Percentiles rank a stretch among this genome's conserved stretches.
Conservation (phyloP, 2,797 vertebrate genomes). For the Eleutherodactylus coqui region DNA sequence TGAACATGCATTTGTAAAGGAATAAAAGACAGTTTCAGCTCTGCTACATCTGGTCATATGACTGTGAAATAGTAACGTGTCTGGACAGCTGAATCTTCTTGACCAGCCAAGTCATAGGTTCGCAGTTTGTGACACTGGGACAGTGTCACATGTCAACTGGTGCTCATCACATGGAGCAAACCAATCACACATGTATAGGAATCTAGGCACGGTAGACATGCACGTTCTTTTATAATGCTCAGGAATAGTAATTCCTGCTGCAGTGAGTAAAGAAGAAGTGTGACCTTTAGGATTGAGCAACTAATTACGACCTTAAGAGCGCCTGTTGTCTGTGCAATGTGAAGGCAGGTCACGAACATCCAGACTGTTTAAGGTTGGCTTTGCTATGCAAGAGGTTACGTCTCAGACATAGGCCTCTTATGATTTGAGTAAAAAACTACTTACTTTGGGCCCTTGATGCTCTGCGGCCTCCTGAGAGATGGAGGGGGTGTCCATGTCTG, state of each 20-base stretch:
- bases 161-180: neutral
- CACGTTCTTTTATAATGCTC: neutral
- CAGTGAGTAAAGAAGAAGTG: neutral
- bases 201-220: neutral
- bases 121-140: neutral
- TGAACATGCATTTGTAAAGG: neutral
- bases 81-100: neutral
- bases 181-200: neutral
- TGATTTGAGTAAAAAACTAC: neutral
- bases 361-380: neutral
- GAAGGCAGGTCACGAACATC: neutral
- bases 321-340: neutral
- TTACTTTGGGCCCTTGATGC: neutral
- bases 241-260: neutral
- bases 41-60: neutral
- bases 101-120: neutral
- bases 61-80: neutral
- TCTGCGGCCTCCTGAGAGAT: neutral
- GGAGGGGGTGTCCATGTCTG: too few relatives aligned
- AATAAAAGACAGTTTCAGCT: neutral
- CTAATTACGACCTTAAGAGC: constrained; percentile 5
- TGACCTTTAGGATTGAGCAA: constrained; percentile 8
- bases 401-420: neutral
- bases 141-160: neutral
- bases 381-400: neutral